These are phyloP conservation scores for Campoletis raptor DNA, from an alignment of 2,888 invertebrate genomes.

Conservation along the genomic window DNA sequence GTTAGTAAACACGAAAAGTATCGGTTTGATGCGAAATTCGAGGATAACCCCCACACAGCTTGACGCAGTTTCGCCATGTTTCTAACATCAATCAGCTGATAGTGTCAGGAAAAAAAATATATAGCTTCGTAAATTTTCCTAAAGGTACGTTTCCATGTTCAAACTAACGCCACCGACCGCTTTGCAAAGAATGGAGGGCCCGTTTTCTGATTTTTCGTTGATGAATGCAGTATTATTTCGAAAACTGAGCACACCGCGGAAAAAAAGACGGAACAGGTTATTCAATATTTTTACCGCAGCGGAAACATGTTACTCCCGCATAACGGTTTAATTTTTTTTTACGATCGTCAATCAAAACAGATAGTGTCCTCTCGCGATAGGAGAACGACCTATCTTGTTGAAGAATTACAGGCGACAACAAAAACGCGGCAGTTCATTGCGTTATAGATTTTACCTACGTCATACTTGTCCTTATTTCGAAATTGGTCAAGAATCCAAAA, in stretches of 20 bases:
- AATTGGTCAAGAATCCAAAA: neutral
- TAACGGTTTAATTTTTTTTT: no score
- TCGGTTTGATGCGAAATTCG: constrained; percentile 83
- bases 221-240: neutral
- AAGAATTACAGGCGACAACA: neutral
- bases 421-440: neutral
- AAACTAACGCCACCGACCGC: neutral
- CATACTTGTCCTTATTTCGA: neutral
- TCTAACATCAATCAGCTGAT: constrained; percentile 68
- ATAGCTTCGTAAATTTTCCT: neutral
- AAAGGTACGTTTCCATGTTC: neutral
- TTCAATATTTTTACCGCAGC: no score
- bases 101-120: neutral
- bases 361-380: neutral
- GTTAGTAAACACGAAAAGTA: constrained; percentile 82
- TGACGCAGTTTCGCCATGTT: constrained; percentile 81
- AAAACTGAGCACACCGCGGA: neutral
- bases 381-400: neutral
- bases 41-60: constrained; percentile 82
- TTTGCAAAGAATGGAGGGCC: neutral
- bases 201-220: neutral
- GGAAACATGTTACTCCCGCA: no score
- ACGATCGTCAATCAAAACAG: no score
- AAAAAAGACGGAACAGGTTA: no score
- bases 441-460: constrained; percentile 2